Evolutionary conservation across 2,113 vertebrate genomes (phyloP).

Genomic region (Gasterosteus nipponicus): DNA sequence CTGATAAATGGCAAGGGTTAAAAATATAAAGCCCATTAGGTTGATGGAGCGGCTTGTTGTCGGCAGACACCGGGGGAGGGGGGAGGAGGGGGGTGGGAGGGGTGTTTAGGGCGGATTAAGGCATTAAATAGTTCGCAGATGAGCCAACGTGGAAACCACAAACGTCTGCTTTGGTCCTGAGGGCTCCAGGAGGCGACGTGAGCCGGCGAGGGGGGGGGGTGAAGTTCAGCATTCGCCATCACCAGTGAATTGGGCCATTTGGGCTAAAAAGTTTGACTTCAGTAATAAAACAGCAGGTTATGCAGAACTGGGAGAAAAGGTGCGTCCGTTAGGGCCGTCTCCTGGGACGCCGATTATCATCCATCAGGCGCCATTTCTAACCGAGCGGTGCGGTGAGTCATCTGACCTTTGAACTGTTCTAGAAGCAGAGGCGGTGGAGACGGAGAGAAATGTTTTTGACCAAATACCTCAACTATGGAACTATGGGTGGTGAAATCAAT

Average conservation of each 20-base stretch:
- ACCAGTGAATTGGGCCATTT: slow-evolving; percentile 26
- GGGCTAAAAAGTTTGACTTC: slow-evolving; percentile 19
- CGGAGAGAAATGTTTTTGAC: too few species aligned
- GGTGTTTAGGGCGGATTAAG: slow-evolving; percentile 79
- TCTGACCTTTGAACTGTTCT: background rate
- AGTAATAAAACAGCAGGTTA: background rate
- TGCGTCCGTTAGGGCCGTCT: background rate
- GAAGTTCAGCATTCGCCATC: slow-evolving; percentile 19
- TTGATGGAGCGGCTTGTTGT: slow-evolving; percentile 78
- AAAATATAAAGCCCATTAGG: slow-evolving; percentile 84
- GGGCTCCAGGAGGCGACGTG: slow-evolving; percentile 18
- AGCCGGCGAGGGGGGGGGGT: slow-evolving; percentile 27
- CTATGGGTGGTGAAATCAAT: too few species aligned
- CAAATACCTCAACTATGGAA: background rate
- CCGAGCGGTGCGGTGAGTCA: background rate
- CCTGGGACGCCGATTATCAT: background rate
- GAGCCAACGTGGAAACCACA: slow-evolving; percentile 49
- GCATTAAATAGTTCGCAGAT: slow-evolving; percentile 76
- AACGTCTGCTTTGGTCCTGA: slow-evolving; percentile 24
- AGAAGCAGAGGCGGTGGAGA: too few species aligned
- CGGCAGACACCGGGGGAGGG: slow-evolving; percentile 62
- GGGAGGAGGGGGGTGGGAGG: slow-evolving; percentile 48
- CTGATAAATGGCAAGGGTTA: slow-evolving; percentile 85
- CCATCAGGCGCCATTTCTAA: background rate
- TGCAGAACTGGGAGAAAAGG: background rate